Base-by-base conservation (phyloP, 2,113 vertebrate genomes). In the Pogonocichla stellata region DNA sequence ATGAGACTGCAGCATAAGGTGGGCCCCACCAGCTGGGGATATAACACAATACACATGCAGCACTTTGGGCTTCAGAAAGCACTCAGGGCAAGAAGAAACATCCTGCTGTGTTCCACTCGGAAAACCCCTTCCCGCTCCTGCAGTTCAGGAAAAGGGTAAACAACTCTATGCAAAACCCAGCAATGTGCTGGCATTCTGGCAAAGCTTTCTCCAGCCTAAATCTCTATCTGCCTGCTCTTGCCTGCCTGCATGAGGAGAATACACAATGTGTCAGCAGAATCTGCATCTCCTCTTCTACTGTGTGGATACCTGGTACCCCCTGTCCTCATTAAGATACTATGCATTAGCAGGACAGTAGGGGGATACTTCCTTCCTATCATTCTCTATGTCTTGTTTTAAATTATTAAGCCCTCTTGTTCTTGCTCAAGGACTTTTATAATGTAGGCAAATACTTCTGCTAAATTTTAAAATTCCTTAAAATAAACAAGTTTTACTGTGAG, bases 171-270 rank as follows among this genome's bases (percentile, higher is more conserved):
- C 34, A 86, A 84, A 80, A 1, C 51, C 56, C 86, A 54, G 19
- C 14, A 36, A 83, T 67, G 66, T 0, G 33, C 72, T 93, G 92
- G 51, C 58, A 31, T 78, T 88, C 51, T 73, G 80, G 80, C 86
- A 91, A 89, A 67, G 57, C 36, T 91, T 90, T 73, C 42, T 72
- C 48, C 45, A 65, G 73, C 53, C 48, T 81, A 29, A 60, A 48
- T 67, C 57, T 80, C 69, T 84, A 60, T 86, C 77, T 92, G 91
- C 73, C 36, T 80, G 89, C 83, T 89, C 86, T 67, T 81, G 80
- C 51, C 53, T 81, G 80, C 36, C 77, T 75, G 47, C 43, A 9
- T 71, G 83, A 93, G 60, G 24, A 80, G 64, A 86, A 81, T 64
- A 17, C 5, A 1, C 26, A 78, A 62, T 36, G 56, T 62, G 36